A percentile compares a stretch with the other conserved stretches of the same genome.
Evolutionary conservation across 2,113 vertebrate genomes (phyloP).

Genomic region (Brachyistius frenatus): DNA sequence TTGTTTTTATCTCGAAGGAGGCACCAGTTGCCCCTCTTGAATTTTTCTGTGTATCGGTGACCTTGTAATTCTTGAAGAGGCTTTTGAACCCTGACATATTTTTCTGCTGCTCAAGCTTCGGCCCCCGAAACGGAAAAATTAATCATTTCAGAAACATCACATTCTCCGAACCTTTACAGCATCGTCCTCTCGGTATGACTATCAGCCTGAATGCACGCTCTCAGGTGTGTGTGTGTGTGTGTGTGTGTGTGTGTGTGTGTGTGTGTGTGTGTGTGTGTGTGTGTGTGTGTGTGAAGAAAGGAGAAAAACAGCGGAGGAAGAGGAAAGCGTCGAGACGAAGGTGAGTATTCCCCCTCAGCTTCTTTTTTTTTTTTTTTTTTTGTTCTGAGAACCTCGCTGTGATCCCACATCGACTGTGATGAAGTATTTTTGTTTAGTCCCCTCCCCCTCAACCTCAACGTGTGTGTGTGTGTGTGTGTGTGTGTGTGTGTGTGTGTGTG

Average conservation of each 20-base stretch:
- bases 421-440: slow-evolving; percentile 48
- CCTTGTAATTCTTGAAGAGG: slow-evolving; percentile 80
- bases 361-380: slow-evolving; percentile 35
- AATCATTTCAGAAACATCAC: slow-evolving; percentile 75
- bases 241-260: slow-evolving; percentile 16
- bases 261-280: slow-evolving; percentile 31
- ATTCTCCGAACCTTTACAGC: slow-evolving; percentile 74
- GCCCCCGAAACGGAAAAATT: slow-evolving; percentile 64
- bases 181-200: slow-evolving; percentile 78
- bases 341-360: slow-evolving; percentile 55
- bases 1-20: not conserved
- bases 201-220: not conserved
- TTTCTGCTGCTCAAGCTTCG: slow-evolving; percentile 8
- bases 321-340: slow-evolving; percentile 41
- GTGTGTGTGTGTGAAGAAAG: slow-evolving; percentile 3
- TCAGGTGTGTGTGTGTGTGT: slow-evolving; percentile 34
- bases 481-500: too few relatives aligned
- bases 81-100: slow-evolving; percentile 62
- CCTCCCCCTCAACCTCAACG: slow-evolving; percentile 65
- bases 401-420: slow-evolving; percentile 62
- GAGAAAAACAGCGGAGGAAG: slow-evolving; percentile 23
- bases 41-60: slow-evolving; percentile 62
- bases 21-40: slow-evolving; percentile 37
- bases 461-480: too few relatives aligned
- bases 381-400: slow-evolving; percentile 74